Base-by-base conservation (phyloP, 2,113 vertebrate species). In the Axis porcinus region DNA sequence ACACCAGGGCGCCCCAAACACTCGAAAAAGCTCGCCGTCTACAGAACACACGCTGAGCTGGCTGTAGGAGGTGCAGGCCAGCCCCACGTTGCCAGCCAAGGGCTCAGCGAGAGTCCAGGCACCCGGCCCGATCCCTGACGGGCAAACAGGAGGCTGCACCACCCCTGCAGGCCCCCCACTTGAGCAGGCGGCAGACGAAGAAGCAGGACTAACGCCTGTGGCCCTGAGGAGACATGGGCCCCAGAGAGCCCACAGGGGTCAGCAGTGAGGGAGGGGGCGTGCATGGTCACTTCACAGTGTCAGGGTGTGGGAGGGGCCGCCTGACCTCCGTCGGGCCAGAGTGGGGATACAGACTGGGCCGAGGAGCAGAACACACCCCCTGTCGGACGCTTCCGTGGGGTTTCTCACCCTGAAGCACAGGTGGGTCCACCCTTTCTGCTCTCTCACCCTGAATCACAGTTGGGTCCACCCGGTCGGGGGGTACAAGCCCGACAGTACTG, bases 231-330 rank as follows among this genome's bases (percentile, higher is more conserved):
- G 64, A 21, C 64, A 21, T 0, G n/a, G 64, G 64, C 9, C 36
- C 67, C 67, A 40, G 67, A 13, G 67, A 12, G 67, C 67, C 67
- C 5, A 1, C 19, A 1, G 67, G 2, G 17, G n/a, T 23, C 4
- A 2, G n/a, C 2, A 4, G 17, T 1, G 2, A 21, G 0, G 5
- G 19, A 13, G 36, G 19, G 16, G 19, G 67, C n/a, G 6, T 23
- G n/a, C 43, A 58, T 23, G 6, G 28, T n/a, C 17, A 28, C 30
- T 43, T 47, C n/a, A 64, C 12, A 6, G 70, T n/a, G 45, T 95
- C 6, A 33, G 81, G 60, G 45, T 6, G 0, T 12, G 28, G 2
- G 43, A 10, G 5, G 5, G 62, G 27, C 95, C 89, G 10, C 25
- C 11, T 93, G 92, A 93, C 47, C 52, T 6, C 4, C 82, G 15